Conservation (phyloP, 2,888 invertebrate species). For the Drosophila prolongata region DNA sequence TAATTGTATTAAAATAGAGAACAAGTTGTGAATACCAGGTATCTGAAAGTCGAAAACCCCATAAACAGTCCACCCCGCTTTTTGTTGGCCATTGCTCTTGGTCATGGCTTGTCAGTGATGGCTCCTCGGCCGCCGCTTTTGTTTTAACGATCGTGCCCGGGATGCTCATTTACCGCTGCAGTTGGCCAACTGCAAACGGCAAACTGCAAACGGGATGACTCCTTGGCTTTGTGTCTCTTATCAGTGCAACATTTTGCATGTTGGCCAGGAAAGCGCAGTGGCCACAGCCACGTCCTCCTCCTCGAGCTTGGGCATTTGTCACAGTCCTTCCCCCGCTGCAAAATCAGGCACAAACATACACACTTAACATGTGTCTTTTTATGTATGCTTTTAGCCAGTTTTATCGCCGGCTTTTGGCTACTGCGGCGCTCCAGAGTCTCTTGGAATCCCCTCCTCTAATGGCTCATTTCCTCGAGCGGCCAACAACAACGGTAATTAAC, state of each 20-base stretch:
- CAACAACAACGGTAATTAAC: conserved; percentile 82
- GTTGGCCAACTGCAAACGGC: conserved; percentile 49
- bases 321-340: conserved; percentile 53
- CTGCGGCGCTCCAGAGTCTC: conserved; percentile 66
- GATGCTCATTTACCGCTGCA: conserved; percentile 53
- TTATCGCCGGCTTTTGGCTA: conserved; percentile 71
- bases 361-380: conserved; percentile 79
- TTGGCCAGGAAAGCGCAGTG: conserved; percentile 50
- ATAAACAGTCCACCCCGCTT: background rate
- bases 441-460: conserved; percentile 70
- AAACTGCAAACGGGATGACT: conserved; percentile 71
- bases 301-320: conserved; percentile 67
- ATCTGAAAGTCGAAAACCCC: background rate
- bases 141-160: conserved; percentile 82
- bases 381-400: conserved; percentile 78
- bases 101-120: conserved; percentile 78
- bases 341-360: conserved; percentile 6
- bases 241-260: conserved; percentile 81
- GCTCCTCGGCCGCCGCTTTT: conserved; percentile 75
- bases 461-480: conserved; percentile 80
- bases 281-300: conserved; percentile 19
- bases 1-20: too few species aligned
- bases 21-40: background rate
- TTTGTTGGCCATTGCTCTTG: conserved; percentile 53
- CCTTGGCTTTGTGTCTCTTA: conserved; percentile 74